A percentile compares a stretch with the other conserved stretches of the same genome.
Conservation (phyloP, 2,113 vertebrate species). For the Talpa occidentalis region DNA sequence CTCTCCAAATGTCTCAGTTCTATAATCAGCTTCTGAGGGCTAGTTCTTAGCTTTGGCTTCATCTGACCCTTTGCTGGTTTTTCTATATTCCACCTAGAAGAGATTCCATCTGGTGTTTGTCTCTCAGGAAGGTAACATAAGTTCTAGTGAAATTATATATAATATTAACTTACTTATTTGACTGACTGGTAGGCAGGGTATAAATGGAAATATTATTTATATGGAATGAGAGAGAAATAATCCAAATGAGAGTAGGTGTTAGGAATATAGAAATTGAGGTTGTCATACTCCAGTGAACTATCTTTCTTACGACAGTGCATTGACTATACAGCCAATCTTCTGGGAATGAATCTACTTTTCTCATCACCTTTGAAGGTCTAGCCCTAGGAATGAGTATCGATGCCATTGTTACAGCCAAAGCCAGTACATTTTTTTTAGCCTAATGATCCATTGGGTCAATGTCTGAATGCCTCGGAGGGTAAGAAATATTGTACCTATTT, state of each 20-base stretch:
- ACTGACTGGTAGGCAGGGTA: background rate
- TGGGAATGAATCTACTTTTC: background rate
- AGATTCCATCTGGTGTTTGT: too few relatives aligned
- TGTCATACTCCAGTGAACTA: background rate
- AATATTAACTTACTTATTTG: background rate
- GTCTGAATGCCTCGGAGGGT: background rate
- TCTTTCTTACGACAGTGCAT: background rate
- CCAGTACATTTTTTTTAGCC: background rate
- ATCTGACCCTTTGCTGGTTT: too few relatives aligned
- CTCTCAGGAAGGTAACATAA: background rate
- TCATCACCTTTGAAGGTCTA: background rate
- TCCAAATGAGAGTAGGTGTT: background rate
- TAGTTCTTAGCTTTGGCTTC: too few relatives aligned
- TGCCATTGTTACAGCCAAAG: background rate
- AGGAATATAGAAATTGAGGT: background rate
- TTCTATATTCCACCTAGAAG: too few relatives aligned
- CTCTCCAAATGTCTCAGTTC: too few relatives aligned
- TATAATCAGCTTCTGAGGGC: too few relatives aligned
- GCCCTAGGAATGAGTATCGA: background rate
- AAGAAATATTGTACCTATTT: background rate
- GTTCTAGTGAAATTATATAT: background rate
- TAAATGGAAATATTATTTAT: slow-evolving; percentile 12
- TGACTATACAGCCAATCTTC: background rate
- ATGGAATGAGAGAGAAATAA: background rate
- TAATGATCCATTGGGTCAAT: background rate